Evolutionary conservation across 2,888 invertebrate species (phyloP), one percentile per base, ranked within the genome.

Genomic region (Synergus gifuensis): DNA sequence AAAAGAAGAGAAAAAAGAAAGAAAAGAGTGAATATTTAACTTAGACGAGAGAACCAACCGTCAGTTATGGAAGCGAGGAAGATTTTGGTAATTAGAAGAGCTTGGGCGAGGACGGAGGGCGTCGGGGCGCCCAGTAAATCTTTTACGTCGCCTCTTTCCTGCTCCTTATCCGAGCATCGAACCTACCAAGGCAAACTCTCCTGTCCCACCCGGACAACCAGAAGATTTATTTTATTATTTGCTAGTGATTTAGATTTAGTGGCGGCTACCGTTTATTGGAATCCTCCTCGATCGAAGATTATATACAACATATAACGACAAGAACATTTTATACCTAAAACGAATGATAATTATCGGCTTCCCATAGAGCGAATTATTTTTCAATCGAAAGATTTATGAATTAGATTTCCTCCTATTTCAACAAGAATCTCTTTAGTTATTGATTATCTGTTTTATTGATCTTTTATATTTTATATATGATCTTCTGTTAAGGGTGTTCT

Each of bases 181-280:
- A 73, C 82, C 83, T 79, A 83, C 54, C n/a, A 67, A 22, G 46
- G 44, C 18, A 67, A 18, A 22, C 22, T 44, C 67, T 46, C 44
- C 22, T 67, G 83, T 79, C 79, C 77, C 82, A 81, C 79, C 79
- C 67, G 80, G 79, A 79, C 83, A 76, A 58, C 76, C 78, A 76
- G 82, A 84, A 80, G 85, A 89, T 90, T 89, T 88, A 89, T 89
- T 88, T 88, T 86, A 85, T 86, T 88, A 86, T 86, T 86, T 84
- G 83, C 81, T 86, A 36, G 36, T 36, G 36, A 36, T 36, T 36
- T 36, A 83, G 85, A 89, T 89, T 89, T 89, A 88, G 82, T 85
- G 83, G 83, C 83, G 85, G 84, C 88, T 88, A 87, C 86, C 85
- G 89, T 87, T 87, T 86, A 85, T 86, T 84, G 84, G 86, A 87